phyloP scores from a whole-genome alignment of 2,888 invertebrate genomes.

The Diaperis boleti region DNA sequence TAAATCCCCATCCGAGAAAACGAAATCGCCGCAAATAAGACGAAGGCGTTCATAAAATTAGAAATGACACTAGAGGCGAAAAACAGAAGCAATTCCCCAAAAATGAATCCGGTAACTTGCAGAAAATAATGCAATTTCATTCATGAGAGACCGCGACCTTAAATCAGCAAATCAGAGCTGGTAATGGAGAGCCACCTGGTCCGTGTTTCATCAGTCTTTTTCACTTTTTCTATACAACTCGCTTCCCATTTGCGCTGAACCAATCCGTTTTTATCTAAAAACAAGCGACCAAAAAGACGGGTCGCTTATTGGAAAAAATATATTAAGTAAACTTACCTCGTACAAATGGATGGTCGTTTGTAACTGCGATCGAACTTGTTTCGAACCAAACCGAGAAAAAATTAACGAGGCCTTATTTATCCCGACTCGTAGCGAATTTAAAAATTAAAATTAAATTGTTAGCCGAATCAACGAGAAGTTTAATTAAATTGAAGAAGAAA shows the following conservation, averaged over 20 bases:
- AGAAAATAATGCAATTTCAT: constrained; percentile 17
- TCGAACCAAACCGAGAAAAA: constrained; percentile 18
- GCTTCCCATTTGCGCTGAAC: constrained; percentile 35
- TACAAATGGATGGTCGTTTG: constrained; percentile 34
- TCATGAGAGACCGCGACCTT: constrained; percentile 12
- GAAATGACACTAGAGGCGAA: background rate
- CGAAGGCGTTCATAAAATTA: constrained; percentile 1
- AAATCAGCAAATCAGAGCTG: constrained; percentile 35
- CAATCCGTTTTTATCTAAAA: constrained; percentile 41
- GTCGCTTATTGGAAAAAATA: constrained; percentile 31
- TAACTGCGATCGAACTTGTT: constrained; percentile 21
- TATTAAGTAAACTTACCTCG: constrained; percentile 21
- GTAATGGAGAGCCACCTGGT: constrained; percentile 38
- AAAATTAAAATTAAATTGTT: constrained; percentile 40
- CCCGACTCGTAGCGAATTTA: constrained; percentile 10
- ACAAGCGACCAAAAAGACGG: constrained; percentile 38
- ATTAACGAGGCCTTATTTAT: constrained; percentile 36
- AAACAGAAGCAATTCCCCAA: constrained; percentile 1
- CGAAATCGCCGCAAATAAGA: no score
- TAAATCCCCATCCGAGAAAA: no score
- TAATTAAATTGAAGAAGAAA: constrained; percentile 35
- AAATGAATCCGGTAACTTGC: constrained; percentile 15
- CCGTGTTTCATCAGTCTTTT: constrained; percentile 38
- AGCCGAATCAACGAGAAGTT: constrained; percentile 38
- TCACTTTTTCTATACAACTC: constrained; percentile 35